A percentile compares a stretch with the other conserved stretches of the same genome.
phyloP scores from a whole-genome alignment of 2,888 invertebrate genomes.

The Campoplex nolae region DNA sequence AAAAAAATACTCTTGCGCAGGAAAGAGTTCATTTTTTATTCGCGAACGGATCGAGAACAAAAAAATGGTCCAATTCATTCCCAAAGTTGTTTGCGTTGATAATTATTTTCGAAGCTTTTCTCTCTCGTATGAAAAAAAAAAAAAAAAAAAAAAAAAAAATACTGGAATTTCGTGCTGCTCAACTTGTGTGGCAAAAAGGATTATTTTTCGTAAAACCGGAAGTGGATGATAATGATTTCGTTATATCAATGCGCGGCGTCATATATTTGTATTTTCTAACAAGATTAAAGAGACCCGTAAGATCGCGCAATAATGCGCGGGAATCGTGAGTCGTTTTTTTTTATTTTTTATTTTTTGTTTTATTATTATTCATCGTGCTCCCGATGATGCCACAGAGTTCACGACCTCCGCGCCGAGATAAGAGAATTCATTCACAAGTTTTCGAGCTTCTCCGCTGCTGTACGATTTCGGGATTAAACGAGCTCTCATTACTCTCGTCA shows the following conservation, averaged over 20 bases:
- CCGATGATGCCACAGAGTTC: conserved; percentile 71
- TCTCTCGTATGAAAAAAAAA: not conserved
- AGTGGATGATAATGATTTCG: conserved; percentile 29
- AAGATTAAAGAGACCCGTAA: conserved; percentile 15
- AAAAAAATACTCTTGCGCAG: not conserved
- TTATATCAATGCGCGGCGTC: not conserved
- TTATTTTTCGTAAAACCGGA: conserved; percentile 10
- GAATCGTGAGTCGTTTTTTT: conserved; percentile 19
- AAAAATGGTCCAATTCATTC: not conserved
- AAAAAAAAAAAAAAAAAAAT: not conserved
- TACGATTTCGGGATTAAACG: conserved; percentile 5
- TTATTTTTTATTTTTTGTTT: not conserved
- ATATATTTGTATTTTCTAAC: not conserved
- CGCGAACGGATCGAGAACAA: too few species aligned
- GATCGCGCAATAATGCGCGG: conserved; percentile 46
- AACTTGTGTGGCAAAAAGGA: conserved; percentile 1
- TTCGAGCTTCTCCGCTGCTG: conserved; percentile 9
- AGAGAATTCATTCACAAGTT: conserved; percentile 80
- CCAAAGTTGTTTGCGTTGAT: not conserved
- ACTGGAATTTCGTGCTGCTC: not conserved
- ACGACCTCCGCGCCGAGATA: conserved; percentile 76
- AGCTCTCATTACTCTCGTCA: conserved; percentile 6
- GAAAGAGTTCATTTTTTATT: too few species aligned
- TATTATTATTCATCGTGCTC: not conserved
- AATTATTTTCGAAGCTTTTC: not conserved